A percentile compares a stretch with the other conserved stretches of the same genome.
phyloP scores from a whole-genome alignment of 2,113 vertebrate species.

The Ornithorhynchus anatinus region DNA sequence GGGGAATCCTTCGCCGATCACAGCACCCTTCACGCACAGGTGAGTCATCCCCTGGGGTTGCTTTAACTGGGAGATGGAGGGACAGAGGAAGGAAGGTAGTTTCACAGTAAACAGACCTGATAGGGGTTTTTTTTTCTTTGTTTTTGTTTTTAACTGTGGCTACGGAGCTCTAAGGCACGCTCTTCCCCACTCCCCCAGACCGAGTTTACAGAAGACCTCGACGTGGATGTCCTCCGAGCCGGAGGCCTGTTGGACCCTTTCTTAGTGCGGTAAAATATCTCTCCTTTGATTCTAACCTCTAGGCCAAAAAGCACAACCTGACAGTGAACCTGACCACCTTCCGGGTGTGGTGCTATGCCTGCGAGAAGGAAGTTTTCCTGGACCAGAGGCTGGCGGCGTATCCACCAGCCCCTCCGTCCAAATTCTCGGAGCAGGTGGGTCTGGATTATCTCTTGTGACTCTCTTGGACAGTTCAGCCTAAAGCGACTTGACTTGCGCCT shows the following conservation, averaged over 20 bases:
- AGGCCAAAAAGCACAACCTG: conserved; percentile 93
- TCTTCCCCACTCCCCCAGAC: no score
- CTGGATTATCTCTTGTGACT: background rate
- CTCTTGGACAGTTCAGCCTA: background rate
- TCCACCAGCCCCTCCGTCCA: background rate
- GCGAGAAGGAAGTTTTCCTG: conserved; percentile 94
- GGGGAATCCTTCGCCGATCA: conserved; percentile 95
- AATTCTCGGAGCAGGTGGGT: conserved; percentile 77
- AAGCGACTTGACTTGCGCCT: background rate
- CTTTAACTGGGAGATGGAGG: background rate
- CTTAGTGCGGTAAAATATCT: no score
- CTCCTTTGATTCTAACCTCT: background rate
- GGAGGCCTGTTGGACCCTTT: background rate
- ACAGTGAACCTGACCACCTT: conserved; percentile 96
- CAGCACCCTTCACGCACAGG: conserved; percentile 96
- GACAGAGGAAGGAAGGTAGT: background rate
- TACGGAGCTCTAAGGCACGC: no score
- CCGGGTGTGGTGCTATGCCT: conserved; percentile 95
- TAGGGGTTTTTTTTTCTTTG: no score
- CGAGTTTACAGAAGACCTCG: no score
- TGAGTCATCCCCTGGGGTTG: conserved; percentile 45
- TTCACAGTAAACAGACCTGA: no score
- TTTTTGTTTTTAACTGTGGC: no score
- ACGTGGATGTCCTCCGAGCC: background rate
- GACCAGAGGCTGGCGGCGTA: conserved; percentile 74